phyloP scores from a whole-genome alignment of 2,797 vertebrate genomes.

The Acanthurus tractus region DNA sequence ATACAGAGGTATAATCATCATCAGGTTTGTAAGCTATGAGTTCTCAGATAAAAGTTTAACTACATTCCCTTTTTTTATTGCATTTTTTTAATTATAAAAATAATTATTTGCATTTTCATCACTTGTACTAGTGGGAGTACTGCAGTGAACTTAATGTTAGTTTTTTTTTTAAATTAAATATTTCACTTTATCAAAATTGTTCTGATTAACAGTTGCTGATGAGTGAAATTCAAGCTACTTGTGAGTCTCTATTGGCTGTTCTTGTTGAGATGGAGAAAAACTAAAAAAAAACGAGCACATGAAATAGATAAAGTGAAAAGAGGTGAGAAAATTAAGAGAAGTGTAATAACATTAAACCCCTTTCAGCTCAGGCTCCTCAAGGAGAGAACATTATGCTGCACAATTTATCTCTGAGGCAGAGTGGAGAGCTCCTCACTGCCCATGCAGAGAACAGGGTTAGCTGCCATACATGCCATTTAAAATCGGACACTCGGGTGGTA shows the following conservation, averaged over 20 bases:
- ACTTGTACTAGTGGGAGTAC: too few relatives aligned
- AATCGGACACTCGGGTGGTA: too few relatives aligned
- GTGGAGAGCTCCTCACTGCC: too few relatives aligned
- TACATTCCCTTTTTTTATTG: not conserved
- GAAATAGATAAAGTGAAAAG: not conserved
- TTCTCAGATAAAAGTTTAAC: not conserved
- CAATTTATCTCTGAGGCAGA: too few relatives aligned
- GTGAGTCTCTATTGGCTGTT: not conserved
- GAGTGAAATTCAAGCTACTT: conserved; percentile 4
- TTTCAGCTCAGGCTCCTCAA: too few relatives aligned
- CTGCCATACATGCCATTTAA: too few relatives aligned
- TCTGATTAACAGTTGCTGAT: not conserved
- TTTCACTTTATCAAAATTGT: not conserved
- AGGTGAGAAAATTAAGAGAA: not conserved
- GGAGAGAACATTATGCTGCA: too few relatives aligned
- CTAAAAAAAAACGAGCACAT: not conserved
- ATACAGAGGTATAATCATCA: too few relatives aligned
- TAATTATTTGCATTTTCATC: not conserved
- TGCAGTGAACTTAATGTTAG: too few relatives aligned
- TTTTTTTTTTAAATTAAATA: not conserved
- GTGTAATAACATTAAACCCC: conserved; percentile 2
- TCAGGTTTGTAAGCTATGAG: too few relatives aligned
- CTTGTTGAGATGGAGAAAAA: not conserved
- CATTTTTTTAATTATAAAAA: conserved; percentile 6
- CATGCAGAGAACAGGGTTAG: too few relatives aligned